A percentile compares a stretch with the other conserved stretches of the same genome.
phyloP scores from a whole-genome alignment of 2,113 vertebrate genomes.

The Mesitornis unicolor region DNA sequence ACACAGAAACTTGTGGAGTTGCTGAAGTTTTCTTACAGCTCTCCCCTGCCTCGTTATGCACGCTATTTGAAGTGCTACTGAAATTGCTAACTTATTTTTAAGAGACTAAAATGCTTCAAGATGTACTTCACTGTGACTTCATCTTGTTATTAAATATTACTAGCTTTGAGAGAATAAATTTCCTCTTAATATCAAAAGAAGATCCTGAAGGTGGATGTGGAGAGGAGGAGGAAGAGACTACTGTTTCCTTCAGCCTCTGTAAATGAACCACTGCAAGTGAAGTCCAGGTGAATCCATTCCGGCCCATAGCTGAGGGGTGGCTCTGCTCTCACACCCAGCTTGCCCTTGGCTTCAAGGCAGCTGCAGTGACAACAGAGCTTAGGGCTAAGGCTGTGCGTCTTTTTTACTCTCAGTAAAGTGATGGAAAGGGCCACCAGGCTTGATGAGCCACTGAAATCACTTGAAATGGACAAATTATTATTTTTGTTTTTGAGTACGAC shows the following conservation, averaged over 20 bases:
- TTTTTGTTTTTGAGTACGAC: not conserved
- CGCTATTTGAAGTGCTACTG: not conserved
- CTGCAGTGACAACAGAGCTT: not conserved
- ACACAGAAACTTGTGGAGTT: not conserved
- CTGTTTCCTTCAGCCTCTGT: not conserved
- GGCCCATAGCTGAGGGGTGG: not conserved
- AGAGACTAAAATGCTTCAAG: not conserved
- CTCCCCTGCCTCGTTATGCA: not conserved
- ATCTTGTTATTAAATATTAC: not conserved
- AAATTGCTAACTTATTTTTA: not conserved
- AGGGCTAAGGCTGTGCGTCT: not conserved
- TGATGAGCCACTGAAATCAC: not conserved
- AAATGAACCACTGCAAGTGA: accelerated
- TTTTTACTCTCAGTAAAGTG: not conserved
- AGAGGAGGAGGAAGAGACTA: no score
- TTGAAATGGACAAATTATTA: not conserved
- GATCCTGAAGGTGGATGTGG: not conserved
- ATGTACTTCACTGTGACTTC: not conserved
- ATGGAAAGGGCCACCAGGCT: not conserved
- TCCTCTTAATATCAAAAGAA: not conserved
- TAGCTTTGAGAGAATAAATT: not conserved
- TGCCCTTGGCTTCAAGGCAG: not conserved
- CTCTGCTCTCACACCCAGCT: not conserved
- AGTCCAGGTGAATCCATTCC: accelerated
- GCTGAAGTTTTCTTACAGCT: not conserved